Conservation (phyloP, 2,888 invertebrate species). For the Hartigia nigra region DNA sequence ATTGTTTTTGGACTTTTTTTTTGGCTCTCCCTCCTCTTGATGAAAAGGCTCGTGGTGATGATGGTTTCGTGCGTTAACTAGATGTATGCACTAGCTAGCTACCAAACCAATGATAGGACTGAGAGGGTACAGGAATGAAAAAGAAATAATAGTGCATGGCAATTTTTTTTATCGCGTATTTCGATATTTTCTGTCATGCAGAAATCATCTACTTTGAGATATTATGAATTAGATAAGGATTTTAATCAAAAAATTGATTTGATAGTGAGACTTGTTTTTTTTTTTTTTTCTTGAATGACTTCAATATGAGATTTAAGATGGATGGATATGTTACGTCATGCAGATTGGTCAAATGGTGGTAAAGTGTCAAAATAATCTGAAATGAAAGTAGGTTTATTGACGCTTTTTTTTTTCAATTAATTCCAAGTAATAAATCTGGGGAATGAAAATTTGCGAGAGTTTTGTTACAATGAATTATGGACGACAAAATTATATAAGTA, state of each 20-base stretch:
- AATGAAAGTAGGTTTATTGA: slow-evolving; percentile 1
- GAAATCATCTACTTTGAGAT: background rate
- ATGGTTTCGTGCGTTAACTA: slow-evolving; percentile 28
- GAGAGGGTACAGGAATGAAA: background rate
- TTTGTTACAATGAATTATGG: background rate
- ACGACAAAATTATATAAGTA: background rate
- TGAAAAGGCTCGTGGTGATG: slow-evolving; percentile 12
- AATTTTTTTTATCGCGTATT: background rate
- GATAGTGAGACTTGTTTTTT: background rate
- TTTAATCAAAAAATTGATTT: background rate
- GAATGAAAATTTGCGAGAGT: background rate
- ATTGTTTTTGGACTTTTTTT: background rate
- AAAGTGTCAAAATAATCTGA: slow-evolving; percentile 16
- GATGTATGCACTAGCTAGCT: slow-evolving; percentile 35
- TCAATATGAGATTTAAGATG: background rate
- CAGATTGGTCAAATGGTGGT: background rate
- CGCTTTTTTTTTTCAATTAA: background rate
- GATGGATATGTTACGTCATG: background rate
- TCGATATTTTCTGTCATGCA: background rate
- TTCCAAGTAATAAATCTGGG: background rate
- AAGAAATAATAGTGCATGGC: background rate
- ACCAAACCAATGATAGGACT: slow-evolving; percentile 34
- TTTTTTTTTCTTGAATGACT: background rate
- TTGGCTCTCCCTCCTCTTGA: slow-evolving; percentile 1
- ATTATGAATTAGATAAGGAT: background rate